Conservation (phyloP, 2,888 invertebrate genomes). For the Dromius quadrimaculatus region DNA sequence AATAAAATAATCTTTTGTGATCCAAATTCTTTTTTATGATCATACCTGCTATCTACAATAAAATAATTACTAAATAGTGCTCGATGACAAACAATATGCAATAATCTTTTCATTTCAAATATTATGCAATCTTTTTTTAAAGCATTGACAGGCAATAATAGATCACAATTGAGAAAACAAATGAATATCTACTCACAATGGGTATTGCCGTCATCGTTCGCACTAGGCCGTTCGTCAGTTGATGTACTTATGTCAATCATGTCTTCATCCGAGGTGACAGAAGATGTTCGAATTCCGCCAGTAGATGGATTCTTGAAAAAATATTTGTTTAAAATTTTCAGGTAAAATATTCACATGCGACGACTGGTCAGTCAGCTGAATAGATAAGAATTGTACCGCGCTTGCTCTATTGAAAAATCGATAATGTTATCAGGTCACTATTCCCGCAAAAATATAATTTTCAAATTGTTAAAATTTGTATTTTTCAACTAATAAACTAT, state of each 20-base stretch:
- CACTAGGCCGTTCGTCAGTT: slow-evolving; percentile 61
- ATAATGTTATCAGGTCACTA: slow-evolving; percentile 53
- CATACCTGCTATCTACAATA: slow-evolving; percentile 18
- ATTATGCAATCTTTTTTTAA: not conserved
- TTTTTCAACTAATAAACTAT: too few relatives aligned
- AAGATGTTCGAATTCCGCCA: slow-evolving; percentile 61
- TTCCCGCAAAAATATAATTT: slow-evolving; percentile 36
- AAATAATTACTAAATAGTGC: slow-evolving; percentile 12
- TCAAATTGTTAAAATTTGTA: too few relatives aligned
- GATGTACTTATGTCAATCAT: slow-evolving; percentile 77
- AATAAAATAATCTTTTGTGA: slow-evolving; percentile 1
- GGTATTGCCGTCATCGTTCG: slow-evolving; percentile 61
- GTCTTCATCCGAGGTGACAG: slow-evolving; percentile 72
- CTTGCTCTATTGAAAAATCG: slow-evolving; percentile 50
- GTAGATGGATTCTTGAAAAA: slow-evolving; percentile 53
- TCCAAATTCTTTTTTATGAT: not conserved
- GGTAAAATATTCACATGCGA: slow-evolving; percentile 32
- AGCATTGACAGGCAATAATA: not conserved
- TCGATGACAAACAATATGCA: not conserved
- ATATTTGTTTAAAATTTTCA: slow-evolving; percentile 18
- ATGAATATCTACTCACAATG: slow-evolving; percentile 62
- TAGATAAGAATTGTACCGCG: slow-evolving; percentile 35
- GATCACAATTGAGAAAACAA: slow-evolving; percentile 13
- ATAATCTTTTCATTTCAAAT: slow-evolving; percentile 5
- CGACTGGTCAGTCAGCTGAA: slow-evolving; percentile 40